These are phyloP conservation scores for Monopterus albus DNA, from an alignment of 2,113 vertebrate species.

Conservation along the genomic window DNA sequence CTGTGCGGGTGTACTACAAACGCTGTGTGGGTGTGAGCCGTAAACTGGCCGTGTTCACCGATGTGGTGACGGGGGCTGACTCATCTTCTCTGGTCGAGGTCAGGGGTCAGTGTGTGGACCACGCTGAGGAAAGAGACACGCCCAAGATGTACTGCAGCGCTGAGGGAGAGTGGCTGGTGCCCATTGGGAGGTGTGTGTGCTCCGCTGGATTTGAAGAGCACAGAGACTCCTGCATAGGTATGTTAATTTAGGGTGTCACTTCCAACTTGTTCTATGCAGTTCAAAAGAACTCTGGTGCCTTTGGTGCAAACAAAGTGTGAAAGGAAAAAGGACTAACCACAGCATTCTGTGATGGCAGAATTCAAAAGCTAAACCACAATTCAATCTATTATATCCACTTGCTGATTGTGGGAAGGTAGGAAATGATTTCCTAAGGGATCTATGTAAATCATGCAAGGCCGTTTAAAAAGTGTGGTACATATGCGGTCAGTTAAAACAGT, in stretches of 20 bases:
- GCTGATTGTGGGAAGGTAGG: no score
- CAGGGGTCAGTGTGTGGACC: conserved; percentile 91
- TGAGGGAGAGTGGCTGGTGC: conserved; percentile 97
- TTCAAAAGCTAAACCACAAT: no score
- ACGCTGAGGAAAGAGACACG: conserved; percentile 94
- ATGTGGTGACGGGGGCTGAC: conserved; percentile 94
- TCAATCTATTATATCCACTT: no score
- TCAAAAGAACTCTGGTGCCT: neutral
- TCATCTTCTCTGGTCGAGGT: conserved; percentile 97
- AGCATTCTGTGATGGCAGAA: no score
- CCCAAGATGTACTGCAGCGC: conserved; percentile 99
- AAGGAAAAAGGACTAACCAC: neutral
- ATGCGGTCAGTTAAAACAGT: no score
- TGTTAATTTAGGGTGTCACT: conserved; percentile 61
- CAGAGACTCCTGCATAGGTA: conserved; percentile 91
- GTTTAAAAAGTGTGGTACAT: no score
- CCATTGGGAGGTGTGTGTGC: conserved; percentile 96
- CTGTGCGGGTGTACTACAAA: conserved; percentile 95
- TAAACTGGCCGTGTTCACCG: conserved; percentile 93
- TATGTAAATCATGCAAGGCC: no score
- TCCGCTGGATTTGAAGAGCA: conserved; percentile 93
- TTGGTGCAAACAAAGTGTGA: no score
- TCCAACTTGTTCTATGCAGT: neutral
- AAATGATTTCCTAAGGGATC: no score
- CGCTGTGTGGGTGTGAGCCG: conserved; percentile 91